Base-by-base conservation (phyloP, 2,113 vertebrate species). In the Actenoides hombroni region DNA sequence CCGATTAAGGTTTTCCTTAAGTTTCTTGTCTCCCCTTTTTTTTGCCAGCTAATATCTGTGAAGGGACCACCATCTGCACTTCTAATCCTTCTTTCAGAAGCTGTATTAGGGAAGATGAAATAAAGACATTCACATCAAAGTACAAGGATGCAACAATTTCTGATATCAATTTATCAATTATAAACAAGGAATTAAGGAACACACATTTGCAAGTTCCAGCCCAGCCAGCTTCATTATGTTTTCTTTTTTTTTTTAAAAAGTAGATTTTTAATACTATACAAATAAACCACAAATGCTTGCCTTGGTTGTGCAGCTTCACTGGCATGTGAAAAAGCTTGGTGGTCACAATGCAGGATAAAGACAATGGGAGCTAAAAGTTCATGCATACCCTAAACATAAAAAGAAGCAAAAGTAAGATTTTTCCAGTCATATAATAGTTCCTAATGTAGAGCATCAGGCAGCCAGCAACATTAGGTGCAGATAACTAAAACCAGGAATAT, bases 271-370 rank as follows among this genome's bases (percentile, higher is more conserved):
- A 86, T 39, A 67, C 15, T 39, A 69, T 33, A 79, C 5, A 49
- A 88, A 95, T 40, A 91, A 84, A 89, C 29, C 2, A 20, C 16
- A 84, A 33, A 31, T 56, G 93, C 98, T 98, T 98, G 98, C 99
- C 99, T 99, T 96, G 99, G 99, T 56, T 98, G 98, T 84, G 99
- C 98, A 19, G 99, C 99, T 98, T 99, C 99, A 69, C 98, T 99
- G 94, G 99, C 99, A 64, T 99, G 99, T 92, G 99, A 99, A 96
- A 99, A 99, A 60, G 99, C 99, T 86, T 99, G 99, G 96, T 99
- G 99, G 97, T 99, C 99, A 97, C 99, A 99, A 97, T 99, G 99
- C 29, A 99, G 98, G 90, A 98, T 99, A 84, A 99, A 99, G 76
- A 99, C 98, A 37, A 99, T 98, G 60, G 99, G 99, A 69, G 99